These are phyloP conservation scores for Dryocosmus kuriphilus DNA, from an alignment of 2,888 invertebrate genomes.

Conservation along the genomic window DNA sequence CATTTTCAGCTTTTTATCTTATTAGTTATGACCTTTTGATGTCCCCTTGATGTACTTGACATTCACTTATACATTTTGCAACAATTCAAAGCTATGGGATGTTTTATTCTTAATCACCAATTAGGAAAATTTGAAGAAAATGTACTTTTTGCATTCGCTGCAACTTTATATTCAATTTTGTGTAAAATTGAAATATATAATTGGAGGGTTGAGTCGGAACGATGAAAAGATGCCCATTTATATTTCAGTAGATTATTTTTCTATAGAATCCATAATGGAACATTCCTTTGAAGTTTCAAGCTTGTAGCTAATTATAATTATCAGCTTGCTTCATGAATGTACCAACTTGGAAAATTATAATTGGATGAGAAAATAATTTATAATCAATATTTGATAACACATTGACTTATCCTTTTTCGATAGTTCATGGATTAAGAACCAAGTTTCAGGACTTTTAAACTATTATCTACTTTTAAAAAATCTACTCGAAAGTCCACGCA, in stretches of 20 bases:
- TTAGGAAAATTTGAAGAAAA: background rate
- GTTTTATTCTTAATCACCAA: background rate
- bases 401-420: background rate
- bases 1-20: no score
- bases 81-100: background rate
- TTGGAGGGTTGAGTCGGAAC: background rate
- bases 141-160: background rate
- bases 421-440: background rate
- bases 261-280: background rate
- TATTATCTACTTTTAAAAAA: background rate
- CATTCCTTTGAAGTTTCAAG: background rate
- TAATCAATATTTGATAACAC: background rate
- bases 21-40: no score
- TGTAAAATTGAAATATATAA: background rate
- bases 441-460: background rate
- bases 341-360: background rate
- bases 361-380: background rate
- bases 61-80: background rate
- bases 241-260: background rate
- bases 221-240: conserved; percentile 12
- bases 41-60: no score
- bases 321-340: background rate
- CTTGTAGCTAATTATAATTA: background rate
- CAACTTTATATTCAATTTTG: background rate
- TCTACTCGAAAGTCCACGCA: background rate